phyloP scores from a whole-genome alignment of 2,797 vertebrate genomes.

The Pseudotriccus pelzelni region DNA sequence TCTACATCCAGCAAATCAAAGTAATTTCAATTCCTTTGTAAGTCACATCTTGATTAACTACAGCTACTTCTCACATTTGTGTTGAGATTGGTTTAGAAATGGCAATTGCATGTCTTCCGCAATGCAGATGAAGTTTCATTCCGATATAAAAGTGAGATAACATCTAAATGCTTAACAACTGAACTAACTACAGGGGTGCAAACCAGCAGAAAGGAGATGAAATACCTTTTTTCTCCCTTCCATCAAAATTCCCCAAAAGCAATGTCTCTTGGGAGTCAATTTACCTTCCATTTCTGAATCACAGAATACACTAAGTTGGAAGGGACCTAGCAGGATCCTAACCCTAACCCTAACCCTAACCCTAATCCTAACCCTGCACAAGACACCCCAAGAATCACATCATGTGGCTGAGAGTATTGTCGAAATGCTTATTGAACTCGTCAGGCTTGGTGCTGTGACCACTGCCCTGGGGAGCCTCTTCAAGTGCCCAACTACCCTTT shows the following conservation, averaged over 20 bases:
- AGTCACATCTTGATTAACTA: background rate
- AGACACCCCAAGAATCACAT: background rate
- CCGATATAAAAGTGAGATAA: background rate
- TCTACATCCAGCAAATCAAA: background rate
- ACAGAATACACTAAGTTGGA: background rate
- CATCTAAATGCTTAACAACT: background rate
- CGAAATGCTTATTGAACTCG: background rate
- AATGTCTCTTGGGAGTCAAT: background rate
- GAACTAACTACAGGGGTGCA: background rate
- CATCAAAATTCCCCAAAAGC: background rate
- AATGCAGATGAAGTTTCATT: background rate
- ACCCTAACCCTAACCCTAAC: background rate
- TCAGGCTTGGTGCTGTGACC: background rate
- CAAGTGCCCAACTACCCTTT: background rate
- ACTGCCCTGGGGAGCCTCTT: background rate
- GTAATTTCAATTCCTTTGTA: background rate
- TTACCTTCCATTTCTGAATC: background rate
- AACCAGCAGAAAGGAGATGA: background rate
- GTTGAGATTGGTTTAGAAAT: background rate
- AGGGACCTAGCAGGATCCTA: background rate
- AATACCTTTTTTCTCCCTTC: background rate
- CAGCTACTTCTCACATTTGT: background rate
- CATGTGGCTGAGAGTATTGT: background rate
- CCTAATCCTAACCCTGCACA: background rate
- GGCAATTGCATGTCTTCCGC: background rate